phyloP scores from a whole-genome alignment of 2,888 invertebrate genomes.

The Drosophila glabriapex region DNA sequence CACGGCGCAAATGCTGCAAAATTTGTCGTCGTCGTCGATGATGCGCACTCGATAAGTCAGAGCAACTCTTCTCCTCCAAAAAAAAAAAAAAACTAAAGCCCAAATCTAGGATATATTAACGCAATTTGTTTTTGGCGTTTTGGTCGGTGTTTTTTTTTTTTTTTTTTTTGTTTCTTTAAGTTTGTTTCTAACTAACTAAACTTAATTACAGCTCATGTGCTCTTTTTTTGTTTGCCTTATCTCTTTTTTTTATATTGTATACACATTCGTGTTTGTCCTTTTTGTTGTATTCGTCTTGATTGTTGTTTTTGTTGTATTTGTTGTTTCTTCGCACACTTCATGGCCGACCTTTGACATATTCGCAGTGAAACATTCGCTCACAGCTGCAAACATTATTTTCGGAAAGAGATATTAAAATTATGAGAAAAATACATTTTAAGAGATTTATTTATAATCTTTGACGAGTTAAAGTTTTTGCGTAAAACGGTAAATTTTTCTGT shows the following conservation, averaged over 20 bases:
- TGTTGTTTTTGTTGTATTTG: slow-evolving; percentile 48
- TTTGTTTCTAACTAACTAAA: slow-evolving; percentile 76
- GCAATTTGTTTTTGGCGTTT: slow-evolving; percentile 37
- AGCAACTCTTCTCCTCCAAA: not conserved
- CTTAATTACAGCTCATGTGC: slow-evolving; percentile 77
- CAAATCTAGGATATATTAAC: slow-evolving; percentile 20
- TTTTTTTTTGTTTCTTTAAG: slow-evolving; percentile 24
- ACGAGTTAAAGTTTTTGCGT: slow-evolving; percentile 26
- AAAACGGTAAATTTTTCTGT: slow-evolving; percentile 43
- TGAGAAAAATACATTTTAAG: not conserved
- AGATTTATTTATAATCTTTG: not conserved
- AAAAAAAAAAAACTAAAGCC: not conserved
- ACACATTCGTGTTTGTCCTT: slow-evolving; percentile 61
- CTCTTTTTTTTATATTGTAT: slow-evolving; percentile 60
- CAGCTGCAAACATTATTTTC: slow-evolving; percentile 68
- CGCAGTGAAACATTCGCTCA: slow-evolving; percentile 80
- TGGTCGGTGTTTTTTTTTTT: slow-evolving; percentile 34
- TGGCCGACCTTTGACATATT: slow-evolving; percentile 84
- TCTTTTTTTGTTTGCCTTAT: slow-evolving; percentile 56
- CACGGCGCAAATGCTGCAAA: slow-evolving; percentile 41
- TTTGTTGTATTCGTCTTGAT: slow-evolving; percentile 53
- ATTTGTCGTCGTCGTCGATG: slow-evolving; percentile 5
- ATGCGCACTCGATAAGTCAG: slow-evolving; percentile 16
- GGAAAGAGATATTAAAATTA: slow-evolving; percentile 10
- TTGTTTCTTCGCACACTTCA: slow-evolving; percentile 74